A percentile compares a stretch with the other conserved stretches of the same genome.
These are phyloP conservation scores for Neotoma lepida DNA, from an alignment of 2,113 vertebrate species.

Conservation along the genomic window DNA sequence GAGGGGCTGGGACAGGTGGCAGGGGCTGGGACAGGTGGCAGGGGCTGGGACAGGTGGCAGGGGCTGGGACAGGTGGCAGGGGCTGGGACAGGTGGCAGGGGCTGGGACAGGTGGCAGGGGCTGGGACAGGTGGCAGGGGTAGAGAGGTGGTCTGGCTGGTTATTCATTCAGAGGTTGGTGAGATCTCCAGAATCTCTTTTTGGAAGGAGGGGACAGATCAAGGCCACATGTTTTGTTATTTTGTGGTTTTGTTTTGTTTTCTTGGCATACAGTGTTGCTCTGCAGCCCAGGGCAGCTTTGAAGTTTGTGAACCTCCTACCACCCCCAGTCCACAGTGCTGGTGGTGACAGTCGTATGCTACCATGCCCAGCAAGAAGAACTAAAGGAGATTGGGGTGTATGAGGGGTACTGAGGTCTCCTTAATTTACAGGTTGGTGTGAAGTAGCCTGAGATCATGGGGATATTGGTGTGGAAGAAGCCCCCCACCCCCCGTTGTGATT, in stretches of 20 bases:
- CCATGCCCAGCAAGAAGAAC: not conserved
- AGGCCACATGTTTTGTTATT: not conserved
- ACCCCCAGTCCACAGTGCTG: not conserved
- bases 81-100: not conserved
- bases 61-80: not conserved
- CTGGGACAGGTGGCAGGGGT: not conserved
- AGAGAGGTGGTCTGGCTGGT: not conserved
- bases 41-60: not conserved
- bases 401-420: not conserved
- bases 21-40: not conserved
- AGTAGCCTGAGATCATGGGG: too few relatives aligned
- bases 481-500: not conserved
- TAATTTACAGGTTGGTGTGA: not conserved
- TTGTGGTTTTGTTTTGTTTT: not conserved
- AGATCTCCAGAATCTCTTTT: not conserved
- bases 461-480: fast-evolving
- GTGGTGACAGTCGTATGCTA: not conserved
- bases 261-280: not conserved
- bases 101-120: not conserved
- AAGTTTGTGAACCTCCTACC: not conserved
- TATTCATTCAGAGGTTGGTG: not conserved
- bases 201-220: not conserved
- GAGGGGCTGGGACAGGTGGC: not conserved
- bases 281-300: not conserved
- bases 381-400: not conserved